phyloP scores from a whole-genome alignment of 2,888 invertebrate genomes.

The Erebia palarica region DNA sequence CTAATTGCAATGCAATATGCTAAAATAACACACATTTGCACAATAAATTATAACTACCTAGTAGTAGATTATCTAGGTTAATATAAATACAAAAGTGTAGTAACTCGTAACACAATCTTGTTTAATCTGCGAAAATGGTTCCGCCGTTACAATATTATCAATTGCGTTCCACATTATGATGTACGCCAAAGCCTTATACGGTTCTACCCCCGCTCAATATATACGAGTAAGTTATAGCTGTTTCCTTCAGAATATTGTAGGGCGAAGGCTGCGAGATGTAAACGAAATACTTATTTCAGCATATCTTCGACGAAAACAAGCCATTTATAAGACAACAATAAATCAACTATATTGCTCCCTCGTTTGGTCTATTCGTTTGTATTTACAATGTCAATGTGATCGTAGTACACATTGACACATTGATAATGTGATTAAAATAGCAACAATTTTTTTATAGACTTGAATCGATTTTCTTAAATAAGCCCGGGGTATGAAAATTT shows the following conservation, averaged over 20 bases:
- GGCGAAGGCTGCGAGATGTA: constrained; percentile 57
- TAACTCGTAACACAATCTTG: too few relatives aligned
- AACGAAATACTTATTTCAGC: constrained; percentile 70
- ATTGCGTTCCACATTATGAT: background rate
- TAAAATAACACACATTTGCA: too few relatives aligned
- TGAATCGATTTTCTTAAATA: too few relatives aligned
- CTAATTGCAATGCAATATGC: too few relatives aligned
- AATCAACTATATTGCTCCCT: constrained; percentile 55
- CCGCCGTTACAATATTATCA: background rate
- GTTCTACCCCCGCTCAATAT: constrained; percentile 52
- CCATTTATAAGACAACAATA: constrained; percentile 65
- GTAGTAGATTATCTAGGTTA: too few relatives aligned
- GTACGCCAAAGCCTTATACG: constrained; percentile 16
- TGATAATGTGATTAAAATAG: background rate
- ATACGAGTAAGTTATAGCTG: constrained; percentile 59
- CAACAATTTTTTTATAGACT: too few relatives aligned
- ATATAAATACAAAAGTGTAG: too few relatives aligned
- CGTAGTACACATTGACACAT: too few relatives aligned
- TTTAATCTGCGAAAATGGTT: too few relatives aligned
- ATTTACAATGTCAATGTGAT: background rate
- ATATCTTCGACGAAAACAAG: constrained; percentile 70
- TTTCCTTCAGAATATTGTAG: constrained; percentile 68
- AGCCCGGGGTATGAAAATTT: too few relatives aligned
- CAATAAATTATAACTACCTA: too few relatives aligned
- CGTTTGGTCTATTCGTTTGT: constrained; percentile 18